Base-by-base conservation (phyloP, 2,797 vertebrate species). In the Gobio occitaniae region DNA sequence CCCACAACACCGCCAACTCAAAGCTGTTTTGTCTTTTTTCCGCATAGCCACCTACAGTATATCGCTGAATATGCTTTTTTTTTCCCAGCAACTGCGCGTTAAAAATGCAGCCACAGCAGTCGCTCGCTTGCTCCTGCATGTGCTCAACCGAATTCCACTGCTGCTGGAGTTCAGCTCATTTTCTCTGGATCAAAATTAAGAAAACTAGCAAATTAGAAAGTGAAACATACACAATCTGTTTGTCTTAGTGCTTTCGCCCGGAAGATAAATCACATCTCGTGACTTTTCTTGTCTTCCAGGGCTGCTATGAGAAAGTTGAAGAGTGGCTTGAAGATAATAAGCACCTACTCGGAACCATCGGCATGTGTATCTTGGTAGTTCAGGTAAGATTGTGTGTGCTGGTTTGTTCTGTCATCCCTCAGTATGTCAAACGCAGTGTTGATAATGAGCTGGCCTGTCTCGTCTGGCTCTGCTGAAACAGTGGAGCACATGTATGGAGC, bases 311-410 rank as follows among this genome's bases (percentile, higher is more conserved):
- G 87, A 97, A 96, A 91, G 96, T 99, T 90, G 97, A 97, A 91
- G 95, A 94, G 86, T 99, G 97, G 97, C 95, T 99, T 78, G 97
- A 97, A 82, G 96, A 98, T 81, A 98, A 98, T 87, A 99, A 98
- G 89, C 97, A 97, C 17, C 94, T 99, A 88, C 96, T 99, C 1
- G 97, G 97, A 88, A 97, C 96, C 0, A 94, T 97, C 72, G 98
- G 96, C 87, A 98, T 99, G 97, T 97, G 97, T 89, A 91, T 99
- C 90, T 94, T 99, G 89, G 96, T 99, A 66, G 96, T 98, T 91
- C 97, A 99, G 98, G 98, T 99, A 94, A 90, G 92, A 70, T 86
- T 72, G 76, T 85, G 69, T 32, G 52, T 12, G 56, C 59, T 47
- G 29, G 48, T 56, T 29, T 82, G 5, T 41, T 50, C 79, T 74